Percentiles rank a stretch among this genome's conserved stretches.
phyloP scores from a whole-genome alignment of 2,888 invertebrate species.

The Amblyjoppa fuscipennis region DNA sequence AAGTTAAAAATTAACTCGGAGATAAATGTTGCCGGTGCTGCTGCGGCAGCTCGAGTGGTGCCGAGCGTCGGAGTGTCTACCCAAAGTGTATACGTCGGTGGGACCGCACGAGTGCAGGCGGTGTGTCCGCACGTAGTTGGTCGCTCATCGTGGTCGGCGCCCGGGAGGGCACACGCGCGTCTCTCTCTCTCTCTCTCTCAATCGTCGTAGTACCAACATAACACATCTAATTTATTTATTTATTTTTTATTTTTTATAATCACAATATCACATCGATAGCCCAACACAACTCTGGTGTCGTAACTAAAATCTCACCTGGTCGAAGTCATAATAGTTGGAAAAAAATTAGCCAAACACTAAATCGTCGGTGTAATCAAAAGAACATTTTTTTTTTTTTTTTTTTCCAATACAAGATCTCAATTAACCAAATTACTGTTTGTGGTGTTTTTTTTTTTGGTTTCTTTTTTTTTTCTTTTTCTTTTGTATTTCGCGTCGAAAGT shows the following conservation, averaged over 20 bases:
- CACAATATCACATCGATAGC: not conserved
- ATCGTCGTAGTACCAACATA: not conserved
- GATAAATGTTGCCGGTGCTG: slow-evolving; percentile 25
- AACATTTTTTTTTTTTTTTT: not conserved
- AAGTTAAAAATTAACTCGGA: not conserved
- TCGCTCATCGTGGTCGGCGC: slow-evolving; percentile 62
- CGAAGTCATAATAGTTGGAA: slow-evolving; percentile 7
- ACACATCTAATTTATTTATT: not conserved
- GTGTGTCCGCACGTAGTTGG: slow-evolving; percentile 63
- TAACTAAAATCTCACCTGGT: not conserved
- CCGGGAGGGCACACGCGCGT: slow-evolving; percentile 64
- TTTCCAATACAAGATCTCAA: not conserved
- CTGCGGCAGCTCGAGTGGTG: slow-evolving; percentile 2
- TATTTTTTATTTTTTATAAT: not conserved
- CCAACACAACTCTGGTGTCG: not conserved
- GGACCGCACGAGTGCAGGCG: slow-evolving; percentile 28
- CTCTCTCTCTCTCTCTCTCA: slow-evolving; percentile 17
- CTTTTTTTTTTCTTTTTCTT: not conserved
- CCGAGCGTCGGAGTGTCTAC: not conserved
- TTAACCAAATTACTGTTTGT: not conserved
- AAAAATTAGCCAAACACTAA: not conserved
- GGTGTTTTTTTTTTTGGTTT: not conserved
- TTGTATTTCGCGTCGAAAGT: not conserved
- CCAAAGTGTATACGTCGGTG: slow-evolving; percentile 23
- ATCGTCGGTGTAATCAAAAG: not conserved